Evolutionary conservation across 2,113 vertebrate genomes (phyloP).

Genomic region (Otus sunia): DNA sequence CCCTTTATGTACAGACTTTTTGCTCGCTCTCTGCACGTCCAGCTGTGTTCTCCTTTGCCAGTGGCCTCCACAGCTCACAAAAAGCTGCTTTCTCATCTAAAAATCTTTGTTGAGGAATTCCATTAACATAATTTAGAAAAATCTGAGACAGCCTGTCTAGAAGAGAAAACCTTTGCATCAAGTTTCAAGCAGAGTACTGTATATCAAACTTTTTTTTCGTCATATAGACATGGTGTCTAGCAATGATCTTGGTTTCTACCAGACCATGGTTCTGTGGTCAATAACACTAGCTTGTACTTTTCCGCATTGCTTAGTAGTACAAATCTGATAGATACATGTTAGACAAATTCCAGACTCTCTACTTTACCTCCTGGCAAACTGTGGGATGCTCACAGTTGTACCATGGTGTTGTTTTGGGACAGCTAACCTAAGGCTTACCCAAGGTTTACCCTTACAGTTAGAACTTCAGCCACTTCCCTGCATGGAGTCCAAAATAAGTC

Average conservation of each 20-base stretch:
- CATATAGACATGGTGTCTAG: neutral
- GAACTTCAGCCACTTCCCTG: neutral
- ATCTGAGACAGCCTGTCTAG: neutral
- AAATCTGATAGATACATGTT: neutral
- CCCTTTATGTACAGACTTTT: neutral
- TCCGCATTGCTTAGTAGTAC: neutral
- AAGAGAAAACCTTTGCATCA: neutral
- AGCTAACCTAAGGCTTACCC: neutral
- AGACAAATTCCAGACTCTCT: neutral
- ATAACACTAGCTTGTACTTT: neutral
- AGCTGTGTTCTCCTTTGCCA: neutral
- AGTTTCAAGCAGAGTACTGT: neutral
- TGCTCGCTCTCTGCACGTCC: neutral
- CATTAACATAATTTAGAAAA: neutral
- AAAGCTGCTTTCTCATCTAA: neutral
- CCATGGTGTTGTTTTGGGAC: neutral
- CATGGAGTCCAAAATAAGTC: neutral
- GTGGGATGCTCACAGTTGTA: neutral
- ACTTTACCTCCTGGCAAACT: neutral
- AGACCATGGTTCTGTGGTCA: neutral
- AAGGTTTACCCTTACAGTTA: neutral
- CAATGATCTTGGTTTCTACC: neutral
- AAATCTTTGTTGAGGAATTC: neutral
- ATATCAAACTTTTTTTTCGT: neutral
- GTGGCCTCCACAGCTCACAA: neutral